A percentile compares a stretch with the other conserved stretches of the same genome.
These are phyloP conservation scores for Patella ulyssiponensis DNA, from an alignment of 2,888 invertebrate species.

Conservation along the genomic window DNA sequence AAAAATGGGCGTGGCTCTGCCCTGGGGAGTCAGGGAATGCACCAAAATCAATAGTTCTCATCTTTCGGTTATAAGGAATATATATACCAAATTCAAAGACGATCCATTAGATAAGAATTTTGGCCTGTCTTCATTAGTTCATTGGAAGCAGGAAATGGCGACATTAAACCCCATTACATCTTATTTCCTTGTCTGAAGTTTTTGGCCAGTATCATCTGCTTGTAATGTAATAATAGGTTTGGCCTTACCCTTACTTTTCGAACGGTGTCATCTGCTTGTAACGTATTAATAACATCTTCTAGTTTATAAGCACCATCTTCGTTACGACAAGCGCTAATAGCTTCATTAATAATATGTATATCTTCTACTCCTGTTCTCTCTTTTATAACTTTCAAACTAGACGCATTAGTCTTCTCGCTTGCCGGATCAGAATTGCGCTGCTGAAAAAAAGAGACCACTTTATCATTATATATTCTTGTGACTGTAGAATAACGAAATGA, in stretches of 20 bases:
- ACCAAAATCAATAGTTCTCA: too few relatives aligned
- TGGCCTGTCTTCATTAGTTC: too few relatives aligned
- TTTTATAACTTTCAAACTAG: slow-evolving; percentile 38
- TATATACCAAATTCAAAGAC: too few relatives aligned
- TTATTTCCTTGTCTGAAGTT: slow-evolving; percentile 17
- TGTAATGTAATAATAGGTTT: slow-evolving; percentile 62
- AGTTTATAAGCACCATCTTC: slow-evolving; percentile 66
- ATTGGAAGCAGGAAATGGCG: too few relatives aligned
- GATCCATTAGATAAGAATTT: too few relatives aligned
- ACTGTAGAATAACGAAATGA: neutral
- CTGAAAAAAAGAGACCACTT: neutral
- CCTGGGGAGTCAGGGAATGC: too few relatives aligned
- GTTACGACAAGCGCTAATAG: slow-evolving; percentile 66
- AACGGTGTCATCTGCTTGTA: slow-evolving; percentile 55
- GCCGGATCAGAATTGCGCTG: slow-evolving; percentile 23
- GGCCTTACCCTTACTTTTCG: slow-evolving; percentile 23
- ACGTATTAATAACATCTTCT: slow-evolving; percentile 67
- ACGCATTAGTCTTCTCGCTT: neutral
- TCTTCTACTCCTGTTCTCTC: slow-evolving; percentile 67
- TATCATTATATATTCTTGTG: neutral
- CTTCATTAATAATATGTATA: slow-evolving; percentile 59
- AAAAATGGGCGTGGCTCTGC: too few relatives aligned
- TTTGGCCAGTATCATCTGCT: slow-evolving; percentile 45
- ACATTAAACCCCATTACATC: too few relatives aligned
- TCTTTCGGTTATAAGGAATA: too few relatives aligned